Evolutionary conservation across 2,888 invertebrate species (phyloP), one percentile per base, ranked within the genome.

Genomic region (Caenorhabditis parvicauda): DNA sequence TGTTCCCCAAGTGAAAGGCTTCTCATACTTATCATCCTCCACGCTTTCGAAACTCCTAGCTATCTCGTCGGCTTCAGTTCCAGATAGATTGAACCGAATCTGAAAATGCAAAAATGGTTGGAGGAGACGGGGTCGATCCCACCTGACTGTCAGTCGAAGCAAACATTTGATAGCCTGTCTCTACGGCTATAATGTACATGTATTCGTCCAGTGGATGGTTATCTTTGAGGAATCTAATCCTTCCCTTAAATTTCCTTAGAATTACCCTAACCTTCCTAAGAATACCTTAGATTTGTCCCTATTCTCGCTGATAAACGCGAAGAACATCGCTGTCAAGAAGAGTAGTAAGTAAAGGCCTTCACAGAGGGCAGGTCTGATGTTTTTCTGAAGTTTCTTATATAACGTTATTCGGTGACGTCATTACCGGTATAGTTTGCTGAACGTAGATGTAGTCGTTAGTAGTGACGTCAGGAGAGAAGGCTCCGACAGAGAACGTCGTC

Each of bases 131-230:
- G 17, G 32, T 32, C 32, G 19, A 17, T 4, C 43, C 5, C 19
- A 70, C 69, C 28, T 60, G 53, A 12, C 71, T 71, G 38, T 70
- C 67, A 3, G 68, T 67, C 0, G 66, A 56, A 0, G 70, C 66
- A 48, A 65, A 72, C 68, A 70, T 70, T 25, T 61, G 38, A 46
- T 67, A 68, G 37, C 74, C 71, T 14, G 74, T 74, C 39, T 72
- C 69, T 19, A 72, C 71, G 2, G 54, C 38, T 9, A 74, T 32
- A 14, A 72, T 47, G 52, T 70, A 73, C 59, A 67, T 61, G 56
- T 74, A 74, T 19, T 59, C 64, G 42, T 74, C 73, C 27, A 54
- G 43, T 9, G 61, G 58, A 37, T 64, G 58, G 39, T 73, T 73
- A 54, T 71, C 74, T 6, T 35, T 39, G 32, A 74, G 32, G 46